phyloP scores from a whole-genome alignment of 2,888 invertebrate species.

The Gerosis bhagava region DNA sequence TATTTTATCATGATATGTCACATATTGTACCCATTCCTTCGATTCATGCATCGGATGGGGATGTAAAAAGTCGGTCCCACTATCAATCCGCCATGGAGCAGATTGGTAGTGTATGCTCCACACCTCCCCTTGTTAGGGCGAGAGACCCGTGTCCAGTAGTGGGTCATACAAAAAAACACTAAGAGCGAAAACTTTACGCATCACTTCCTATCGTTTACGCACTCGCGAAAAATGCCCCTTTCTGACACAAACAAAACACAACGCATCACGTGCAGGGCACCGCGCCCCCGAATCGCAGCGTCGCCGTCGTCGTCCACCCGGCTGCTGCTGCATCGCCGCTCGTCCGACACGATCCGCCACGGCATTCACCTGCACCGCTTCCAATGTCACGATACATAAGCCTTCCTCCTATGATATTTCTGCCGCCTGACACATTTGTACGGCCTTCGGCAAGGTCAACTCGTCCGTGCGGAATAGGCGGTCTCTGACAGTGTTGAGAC shows the following conservation, averaged over 20 bases:
- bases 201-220: constrained; percentile 1
- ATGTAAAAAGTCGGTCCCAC: too few species aligned
- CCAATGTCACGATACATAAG: not conserved
- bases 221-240: constrained; percentile 13
- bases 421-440: constrained; percentile 30
- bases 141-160: too few species aligned
- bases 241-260: constrained; percentile 7
- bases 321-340: too few species aligned
- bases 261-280: constrained; percentile 6
- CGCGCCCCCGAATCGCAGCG: not conserved
- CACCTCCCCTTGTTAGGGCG: too few species aligned
- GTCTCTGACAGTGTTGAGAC: constrained; percentile 20
- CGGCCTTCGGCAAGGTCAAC: constrained; percentile 22
- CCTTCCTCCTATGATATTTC: constrained; percentile 9
- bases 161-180: too few species aligned
- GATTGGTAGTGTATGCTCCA: too few species aligned
- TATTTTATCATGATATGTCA: not conserved
- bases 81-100: too few species aligned
- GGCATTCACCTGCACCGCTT: not conserved
- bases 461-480: constrained; percentile 28
- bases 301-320: too few species aligned
- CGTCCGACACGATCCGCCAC: not conserved
- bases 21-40: constrained; percentile 6
- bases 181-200: constrained; percentile 7
- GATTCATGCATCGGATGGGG: too few species aligned